Evolutionary conservation across 2,797 vertebrate species (phyloP).

Genomic region (Scolopax bukidnonensis): DNA sequence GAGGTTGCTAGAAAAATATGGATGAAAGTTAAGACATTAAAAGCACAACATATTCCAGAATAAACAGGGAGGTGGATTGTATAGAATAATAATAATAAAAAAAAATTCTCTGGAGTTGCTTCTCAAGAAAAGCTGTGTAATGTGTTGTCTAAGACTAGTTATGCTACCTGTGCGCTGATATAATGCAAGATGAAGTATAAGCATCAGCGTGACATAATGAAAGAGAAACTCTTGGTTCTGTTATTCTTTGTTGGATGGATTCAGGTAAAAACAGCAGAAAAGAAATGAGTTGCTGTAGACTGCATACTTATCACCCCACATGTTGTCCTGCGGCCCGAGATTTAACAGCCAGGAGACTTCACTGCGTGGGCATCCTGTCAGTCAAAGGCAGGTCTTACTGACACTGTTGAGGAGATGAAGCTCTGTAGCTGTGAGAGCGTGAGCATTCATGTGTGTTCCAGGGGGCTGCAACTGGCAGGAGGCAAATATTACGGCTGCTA

Average conservation of each 20-base stretch:
- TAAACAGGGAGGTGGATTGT: neutral
- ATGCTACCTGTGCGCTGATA: neutral
- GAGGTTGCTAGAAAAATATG: neutral
- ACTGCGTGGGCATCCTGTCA: neutral
- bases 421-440: neutral
- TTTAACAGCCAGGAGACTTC: neutral
- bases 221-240: neutral
- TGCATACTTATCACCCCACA: neutral
- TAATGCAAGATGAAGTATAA: neutral
- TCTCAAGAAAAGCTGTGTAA: neutral
- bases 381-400: neutral
- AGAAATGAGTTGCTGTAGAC: neutral
- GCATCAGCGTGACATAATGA: neutral
- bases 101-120: neutral
- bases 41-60: neutral
- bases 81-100: neutral
- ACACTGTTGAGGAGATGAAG: neutral
- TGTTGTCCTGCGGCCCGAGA: fast-evolving
- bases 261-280: neutral
- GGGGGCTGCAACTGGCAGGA: neutral
- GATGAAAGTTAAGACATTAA: neutral
- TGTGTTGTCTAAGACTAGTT: neutral
- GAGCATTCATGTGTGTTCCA: neutral
- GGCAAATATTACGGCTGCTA: neutral
- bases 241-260: neutral